Percentiles rank a stretch among this genome's conserved stretches.
Conservation (phyloP, 2,113 vertebrate genomes). For the Narcine bancroftii region DNA sequence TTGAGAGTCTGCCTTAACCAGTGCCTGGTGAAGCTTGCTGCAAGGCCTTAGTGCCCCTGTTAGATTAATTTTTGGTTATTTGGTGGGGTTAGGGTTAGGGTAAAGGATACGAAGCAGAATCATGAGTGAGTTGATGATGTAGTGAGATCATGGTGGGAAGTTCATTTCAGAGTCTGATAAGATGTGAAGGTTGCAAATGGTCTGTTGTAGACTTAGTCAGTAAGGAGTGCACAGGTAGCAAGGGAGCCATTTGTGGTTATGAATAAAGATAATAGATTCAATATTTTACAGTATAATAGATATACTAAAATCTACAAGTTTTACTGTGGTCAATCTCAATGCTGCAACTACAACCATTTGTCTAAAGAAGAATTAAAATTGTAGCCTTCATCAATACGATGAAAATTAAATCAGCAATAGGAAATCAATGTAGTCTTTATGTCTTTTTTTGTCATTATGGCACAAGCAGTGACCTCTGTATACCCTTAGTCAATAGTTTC, state of each 20-base stretch:
- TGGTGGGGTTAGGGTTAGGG: too few species aligned
- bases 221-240: not conserved
- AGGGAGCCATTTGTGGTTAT: not conserved
- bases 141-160: too few species aligned
- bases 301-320: not conserved
- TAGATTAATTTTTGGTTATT: too few species aligned
- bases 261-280: not conserved
- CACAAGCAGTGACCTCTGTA: not conserved
- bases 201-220: not conserved
- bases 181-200: too few species aligned
- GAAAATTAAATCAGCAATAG: not conserved
- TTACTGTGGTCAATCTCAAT: not conserved
- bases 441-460: not conserved
- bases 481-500: not conserved
- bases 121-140: too few species aligned
- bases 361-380: not conserved
- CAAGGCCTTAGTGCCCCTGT: too few species aligned
- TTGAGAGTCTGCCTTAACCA: too few species aligned
- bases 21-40: too few species aligned
- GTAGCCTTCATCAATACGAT: not conserved
- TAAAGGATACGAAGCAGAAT: too few species aligned
- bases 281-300: not conserved
- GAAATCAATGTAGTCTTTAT: not conserved
- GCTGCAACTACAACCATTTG: not conserved
- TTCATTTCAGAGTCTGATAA: not conserved